Evolutionary conservation across 2,888 invertebrate species (phyloP).

Genomic region (Eupithecia tripunctaria): DNA sequence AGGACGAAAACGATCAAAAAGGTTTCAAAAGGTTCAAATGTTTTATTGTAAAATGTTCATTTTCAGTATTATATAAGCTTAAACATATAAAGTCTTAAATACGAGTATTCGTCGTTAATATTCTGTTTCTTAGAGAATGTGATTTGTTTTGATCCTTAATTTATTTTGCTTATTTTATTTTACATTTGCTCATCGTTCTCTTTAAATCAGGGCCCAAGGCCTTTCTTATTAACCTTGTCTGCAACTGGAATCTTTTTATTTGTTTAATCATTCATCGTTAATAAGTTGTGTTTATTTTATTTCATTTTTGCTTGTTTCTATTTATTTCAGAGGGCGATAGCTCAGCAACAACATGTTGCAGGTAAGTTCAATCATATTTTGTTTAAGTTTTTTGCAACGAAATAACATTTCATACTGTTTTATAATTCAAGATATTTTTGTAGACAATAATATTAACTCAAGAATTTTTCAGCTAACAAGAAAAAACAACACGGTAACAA

Average conservation of each 20-base stretch:
- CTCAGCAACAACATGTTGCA: constrained; percentile 86
- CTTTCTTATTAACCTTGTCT: neutral
- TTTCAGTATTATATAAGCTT: no score
- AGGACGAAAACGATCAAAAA: no score
- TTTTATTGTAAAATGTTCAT: no score
- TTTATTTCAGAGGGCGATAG: constrained; percentile 87
- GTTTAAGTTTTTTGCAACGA: neutral
- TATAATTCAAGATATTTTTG: no score
- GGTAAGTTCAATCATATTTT: constrained; percentile 71
- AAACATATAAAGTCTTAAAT: no score
- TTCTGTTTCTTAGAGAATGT: neutral
- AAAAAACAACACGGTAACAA: no score
- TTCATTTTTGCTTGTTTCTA: constrained; percentile 56
- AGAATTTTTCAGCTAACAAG: no score
- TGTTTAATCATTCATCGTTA: neutral
- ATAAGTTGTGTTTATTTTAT: constrained; percentile 37
- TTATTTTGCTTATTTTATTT: neutral
- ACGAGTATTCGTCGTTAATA: neutral
- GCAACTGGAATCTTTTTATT: neutral
- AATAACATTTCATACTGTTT: no score
- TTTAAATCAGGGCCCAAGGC: neutral
- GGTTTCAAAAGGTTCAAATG: no score
- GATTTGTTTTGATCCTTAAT: neutral
- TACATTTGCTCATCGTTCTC: neutral
- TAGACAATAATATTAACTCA: no score